phyloP scores from a whole-genome alignment of 1,140 invertebrate species.

The Goniozus legneri region DNA sequence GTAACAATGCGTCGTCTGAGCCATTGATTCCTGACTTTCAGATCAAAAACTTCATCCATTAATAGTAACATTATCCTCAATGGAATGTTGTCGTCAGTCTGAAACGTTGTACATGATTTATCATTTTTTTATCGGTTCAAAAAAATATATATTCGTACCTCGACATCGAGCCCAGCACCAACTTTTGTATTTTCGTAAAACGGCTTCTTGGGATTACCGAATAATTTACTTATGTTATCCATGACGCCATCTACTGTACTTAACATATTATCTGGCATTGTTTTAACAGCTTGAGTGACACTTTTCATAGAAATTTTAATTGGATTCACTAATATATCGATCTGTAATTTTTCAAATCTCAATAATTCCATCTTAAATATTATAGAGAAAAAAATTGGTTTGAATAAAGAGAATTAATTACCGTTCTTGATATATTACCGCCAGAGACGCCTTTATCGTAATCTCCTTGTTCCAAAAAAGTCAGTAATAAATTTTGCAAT shows the following conservation, averaged over 20 bases:
- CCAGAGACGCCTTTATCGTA: constrained; percentile 68
- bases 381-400: too few species aligned
- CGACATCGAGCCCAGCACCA: constrained; percentile 60
- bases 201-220: constrained; percentile 51
- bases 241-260: constrained; percentile 80
- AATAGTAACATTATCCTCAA: constrained; percentile 79
- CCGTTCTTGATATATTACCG: constrained; percentile 60
- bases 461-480: constrained; percentile 76
- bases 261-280: constrained; percentile 78
- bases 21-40: constrained; percentile 86
- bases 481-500: constrained; percentile 66
- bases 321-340: constrained; percentile 77
- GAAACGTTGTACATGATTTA: constrained; percentile 19
- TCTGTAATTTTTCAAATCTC: constrained; percentile 51
- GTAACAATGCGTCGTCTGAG: constrained; percentile 77
- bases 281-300: constrained; percentile 69
- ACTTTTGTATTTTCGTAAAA: constrained; percentile 59
- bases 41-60: constrained; percentile 90
- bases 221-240: constrained; percentile 67
- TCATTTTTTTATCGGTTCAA: constrained; percentile 3
- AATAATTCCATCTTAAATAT: constrained; percentile 5
- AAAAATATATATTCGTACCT: constrained; percentile 54
- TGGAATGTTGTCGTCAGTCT: constrained; percentile 82
- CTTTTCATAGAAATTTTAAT: constrained; percentile 77
- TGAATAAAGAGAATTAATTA: constrained; percentile 35